Conservation (phyloP, 2,888 invertebrate species). For the Ichneumoninae sp. region DNA sequence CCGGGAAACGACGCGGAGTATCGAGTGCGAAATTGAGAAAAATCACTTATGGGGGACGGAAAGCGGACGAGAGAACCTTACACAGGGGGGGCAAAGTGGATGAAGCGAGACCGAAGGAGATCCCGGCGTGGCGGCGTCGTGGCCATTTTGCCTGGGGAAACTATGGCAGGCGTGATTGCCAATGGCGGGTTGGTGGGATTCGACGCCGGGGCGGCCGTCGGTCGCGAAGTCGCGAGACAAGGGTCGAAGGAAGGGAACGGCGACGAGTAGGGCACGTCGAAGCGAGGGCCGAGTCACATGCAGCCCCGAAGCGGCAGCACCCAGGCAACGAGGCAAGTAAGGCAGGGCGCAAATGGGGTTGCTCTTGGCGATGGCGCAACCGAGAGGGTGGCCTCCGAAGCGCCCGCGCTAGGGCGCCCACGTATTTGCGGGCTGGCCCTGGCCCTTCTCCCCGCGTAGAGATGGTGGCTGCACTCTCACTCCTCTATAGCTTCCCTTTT, state of each 20-base stretch:
- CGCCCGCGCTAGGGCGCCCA: conserved; percentile 38
- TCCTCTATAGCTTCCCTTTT: conserved; percentile 5
- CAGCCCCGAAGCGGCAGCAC: conserved; percentile 61
- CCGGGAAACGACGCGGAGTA: neutral
- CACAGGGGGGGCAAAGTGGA: neutral
- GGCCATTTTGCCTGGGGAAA: conserved; percentile 79
- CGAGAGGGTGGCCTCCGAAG: conserved; percentile 53
- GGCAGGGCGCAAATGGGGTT: conserved; percentile 59
- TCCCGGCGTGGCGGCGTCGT: conserved; percentile 67
- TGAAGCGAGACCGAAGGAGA: neutral
- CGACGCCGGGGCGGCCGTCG: conserved; percentile 72
- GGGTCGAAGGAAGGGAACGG: conserved; percentile 61
- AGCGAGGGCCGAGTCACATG: conserved; percentile 34
- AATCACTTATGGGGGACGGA: neutral
- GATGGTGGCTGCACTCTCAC: conserved; percentile 48
- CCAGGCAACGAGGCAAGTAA: conserved; percentile 45
- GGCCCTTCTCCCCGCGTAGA: conserved; percentile 45
- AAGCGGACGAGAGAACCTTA: neutral
- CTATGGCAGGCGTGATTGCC: conserved; percentile 73
- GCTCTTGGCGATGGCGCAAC: conserved; percentile 57
- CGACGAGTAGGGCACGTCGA: conserved; percentile 53
- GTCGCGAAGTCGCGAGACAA: conserved; percentile 62
- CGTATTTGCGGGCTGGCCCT: conserved; percentile 43
- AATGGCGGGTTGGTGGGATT: conserved; percentile 70
- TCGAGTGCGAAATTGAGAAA: conserved; percentile 3